phyloP scores from a whole-genome alignment of 2,113 vertebrate genomes.

The Zingel zingel region DNA sequence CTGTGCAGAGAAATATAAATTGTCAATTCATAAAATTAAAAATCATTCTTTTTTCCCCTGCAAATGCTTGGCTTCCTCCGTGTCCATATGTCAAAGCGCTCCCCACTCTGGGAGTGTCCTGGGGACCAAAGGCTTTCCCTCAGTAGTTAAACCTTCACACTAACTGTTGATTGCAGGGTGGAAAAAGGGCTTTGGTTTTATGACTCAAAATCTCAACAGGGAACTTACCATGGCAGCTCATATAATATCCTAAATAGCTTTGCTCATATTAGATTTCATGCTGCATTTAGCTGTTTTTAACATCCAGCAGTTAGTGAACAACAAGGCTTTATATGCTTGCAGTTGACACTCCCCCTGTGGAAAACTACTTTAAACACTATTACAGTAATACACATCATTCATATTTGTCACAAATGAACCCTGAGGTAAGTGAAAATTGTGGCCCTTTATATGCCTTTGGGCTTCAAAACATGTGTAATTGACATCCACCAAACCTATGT shows the following conservation, averaged over 20 bases:
- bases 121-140: slow-evolving; percentile 21
- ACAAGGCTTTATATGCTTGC: slow-evolving; percentile 53
- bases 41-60: background rate
- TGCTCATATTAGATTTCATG: slow-evolving; percentile 75
- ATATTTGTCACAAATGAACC: slow-evolving; percentile 57
- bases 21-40: slow-evolving; percentile 19
- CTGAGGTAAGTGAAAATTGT: slow-evolving; percentile 52
- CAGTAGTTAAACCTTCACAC: slow-evolving; percentile 65
- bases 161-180: slow-evolving; percentile 70
- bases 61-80: background rate
- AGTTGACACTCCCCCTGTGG: slow-evolving; percentile 52
- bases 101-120: slow-evolving; percentile 31
- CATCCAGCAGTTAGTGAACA: slow-evolving; percentile 71
- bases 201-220: slow-evolving; percentile 60
- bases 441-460: slow-evolving; percentile 12
- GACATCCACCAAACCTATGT: slow-evolving; percentile 28
- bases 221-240: slow-evolving; percentile 65
- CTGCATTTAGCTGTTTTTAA: slow-evolving; percentile 70
- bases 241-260: slow-evolving; percentile 76
- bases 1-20: slow-evolving; percentile 20
- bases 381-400: slow-evolving; percentile 63
- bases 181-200: slow-evolving; percentile 69
- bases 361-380: slow-evolving; percentile 76
- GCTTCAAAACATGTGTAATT: slow-evolving; percentile 34
- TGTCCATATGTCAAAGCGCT: slow-evolving; percentile 42